phyloP scores from a whole-genome alignment of 92 coral and sea anemone genomes.

The Muricea muricata region DNA sequence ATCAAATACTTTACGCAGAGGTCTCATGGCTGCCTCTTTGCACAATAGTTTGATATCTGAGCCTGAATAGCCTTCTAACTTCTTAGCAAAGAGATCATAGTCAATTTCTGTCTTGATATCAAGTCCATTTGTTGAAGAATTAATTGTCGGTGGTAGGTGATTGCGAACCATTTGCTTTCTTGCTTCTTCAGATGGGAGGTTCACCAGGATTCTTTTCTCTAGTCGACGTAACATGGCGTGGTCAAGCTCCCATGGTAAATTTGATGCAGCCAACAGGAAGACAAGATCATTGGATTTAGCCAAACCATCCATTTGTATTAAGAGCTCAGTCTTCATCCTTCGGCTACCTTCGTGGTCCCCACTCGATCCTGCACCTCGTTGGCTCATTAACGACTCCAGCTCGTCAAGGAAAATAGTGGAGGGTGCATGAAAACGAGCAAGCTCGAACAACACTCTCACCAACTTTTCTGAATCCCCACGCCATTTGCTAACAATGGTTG shows the following conservation, averaged over 20 bases:
- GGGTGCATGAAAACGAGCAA: conserved; percentile 98
- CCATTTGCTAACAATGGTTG: conserved; percentile 99
- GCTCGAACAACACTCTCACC: conserved; percentile 93
- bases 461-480: conserved; percentile 98
- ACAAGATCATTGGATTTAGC: conserved; percentile 96
- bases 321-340: conserved; percentile 92
- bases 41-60: conserved; percentile 92
- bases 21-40: conserved; percentile 98
- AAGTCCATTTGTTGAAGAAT: conserved; percentile 71
- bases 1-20: conserved; percentile 93
- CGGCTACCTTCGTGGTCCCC: conserved; percentile 98
- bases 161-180: conserved; percentile 87
- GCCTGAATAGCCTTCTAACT: conserved; percentile 95
- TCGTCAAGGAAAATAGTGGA: conserved; percentile 98
- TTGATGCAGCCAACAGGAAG: conserved; percentile 94
- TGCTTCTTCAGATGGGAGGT: conserved; percentile 83
- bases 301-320: conserved; percentile 97
- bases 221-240: conserved; percentile 97
- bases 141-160: conserved; percentile 79
- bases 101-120: conserved; percentile 93
- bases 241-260: conserved; percentile 97
- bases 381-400: conserved; percentile 97
- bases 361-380: conserved; percentile 91
- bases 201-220: conserved; percentile 94
- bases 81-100: conserved; percentile 85